Base-by-base conservation (phyloP, 2,113 vertebrate genomes). In the Malurus melanocephalus region DNA sequence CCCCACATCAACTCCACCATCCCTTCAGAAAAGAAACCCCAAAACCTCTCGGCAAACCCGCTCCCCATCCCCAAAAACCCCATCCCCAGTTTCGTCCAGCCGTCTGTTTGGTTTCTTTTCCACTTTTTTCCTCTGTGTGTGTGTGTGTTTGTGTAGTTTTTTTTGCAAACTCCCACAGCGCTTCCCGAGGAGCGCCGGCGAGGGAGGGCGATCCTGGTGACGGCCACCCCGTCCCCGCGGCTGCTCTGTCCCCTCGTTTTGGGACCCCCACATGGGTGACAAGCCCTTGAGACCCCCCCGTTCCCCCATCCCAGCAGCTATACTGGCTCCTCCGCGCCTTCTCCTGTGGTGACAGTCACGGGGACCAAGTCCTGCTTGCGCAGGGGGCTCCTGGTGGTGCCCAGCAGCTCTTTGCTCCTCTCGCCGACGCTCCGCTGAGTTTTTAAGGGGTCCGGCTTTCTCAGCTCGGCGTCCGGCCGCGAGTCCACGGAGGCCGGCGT, bases 391-490 rank as follows among this genome's bases (percentile, higher is more conserved):
- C 93, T 88, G 13, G 94, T 89, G 5, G 88, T 28, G 9, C 78
- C 93, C 68, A 88, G 97, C 69, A 95, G 81, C 60, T 95, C 97
- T 62, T 71, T 92, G 59, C 87, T 93, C 75, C 74, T 92, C 85
- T 96, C 96, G 8, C n/a, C 17, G 65, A 80, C 75, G 91, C 94
- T 59, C 24, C 92, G 30, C 28, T 86, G 92, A 87, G 84, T 96
- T 94, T 98, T 61, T 92, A 96, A 82, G 93, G 96, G 93, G 79
- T 99, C 98, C 57, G 79, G 53, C 95, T 97, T 97, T 94, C 81
- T 82, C 93, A 90, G 82, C 94, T 97, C 96, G 43, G 96, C 7
- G 24, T 98, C 98, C 40, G 95, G 93, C 80, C 95, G 95, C 86
- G 74, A 96, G 94, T 98, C 97, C 65, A 77, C 93, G 2, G 97